phyloP scores from a whole-genome alignment of 1,140 invertebrate species.

The Euura saliciscinereae region DNA sequence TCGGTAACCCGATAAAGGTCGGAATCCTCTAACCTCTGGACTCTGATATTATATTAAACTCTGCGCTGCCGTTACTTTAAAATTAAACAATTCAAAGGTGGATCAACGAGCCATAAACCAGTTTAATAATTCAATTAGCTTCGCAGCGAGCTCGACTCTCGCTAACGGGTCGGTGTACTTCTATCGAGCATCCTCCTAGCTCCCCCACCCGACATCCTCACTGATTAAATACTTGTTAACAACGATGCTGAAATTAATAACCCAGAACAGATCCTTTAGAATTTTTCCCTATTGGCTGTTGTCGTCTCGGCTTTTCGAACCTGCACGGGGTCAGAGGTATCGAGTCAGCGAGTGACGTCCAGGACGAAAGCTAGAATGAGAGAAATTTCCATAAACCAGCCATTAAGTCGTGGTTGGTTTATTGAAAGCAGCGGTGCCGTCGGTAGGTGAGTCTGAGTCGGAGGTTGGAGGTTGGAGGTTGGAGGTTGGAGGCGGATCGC shows the following conservation, averaged over 20 bases:
- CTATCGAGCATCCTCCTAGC: not conserved
- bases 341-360: too few relatives aligned
- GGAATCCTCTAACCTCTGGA: not conserved
- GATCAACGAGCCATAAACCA: constrained; percentile 15
- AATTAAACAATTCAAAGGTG: constrained; percentile 16
- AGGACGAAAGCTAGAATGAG: constrained; percentile 30
- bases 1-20: not conserved
- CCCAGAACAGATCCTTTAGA: too few relatives aligned
- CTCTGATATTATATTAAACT: constrained; percentile 10
- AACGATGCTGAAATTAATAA: not conserved
- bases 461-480: constrained; percentile 31
- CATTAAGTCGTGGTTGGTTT: constrained; percentile 51
- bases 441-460: constrained; percentile 37
- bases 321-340: too few relatives aligned
- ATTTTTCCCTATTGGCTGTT: too few relatives aligned
- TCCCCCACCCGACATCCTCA: not conserved
- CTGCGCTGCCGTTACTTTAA: not conserved
- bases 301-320: too few relatives aligned
- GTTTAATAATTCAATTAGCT: constrained; percentile 15
- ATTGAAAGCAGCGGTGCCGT: constrained; percentile 48
- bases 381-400: constrained; percentile 50
- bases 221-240: constrained; percentile 2
- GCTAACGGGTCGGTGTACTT: not conserved
- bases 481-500: constrained; percentile 41
- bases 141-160: not conserved